phyloP scores from a whole-genome alignment of 1,140 invertebrate species.

The Neuroterus valhalla region DNA sequence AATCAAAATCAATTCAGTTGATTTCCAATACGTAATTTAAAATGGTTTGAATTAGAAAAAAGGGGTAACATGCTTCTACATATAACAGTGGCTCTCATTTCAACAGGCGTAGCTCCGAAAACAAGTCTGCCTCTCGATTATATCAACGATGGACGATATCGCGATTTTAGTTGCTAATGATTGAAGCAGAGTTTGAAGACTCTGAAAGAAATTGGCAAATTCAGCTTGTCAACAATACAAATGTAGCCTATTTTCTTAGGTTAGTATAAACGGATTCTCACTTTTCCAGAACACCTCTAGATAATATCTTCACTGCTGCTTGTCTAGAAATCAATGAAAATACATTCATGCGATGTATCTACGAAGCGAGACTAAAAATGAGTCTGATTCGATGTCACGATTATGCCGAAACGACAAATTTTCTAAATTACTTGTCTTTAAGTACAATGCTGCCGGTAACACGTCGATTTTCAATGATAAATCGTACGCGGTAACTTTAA shows the following conservation, averaged over 20 bases:
- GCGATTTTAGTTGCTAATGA: not conserved
- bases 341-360: constrained; percentile 1
- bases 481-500: constrained; percentile 18
- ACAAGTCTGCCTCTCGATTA: constrained; percentile 13
- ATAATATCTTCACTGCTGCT: not conserved
- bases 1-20: too few relatives aligned
- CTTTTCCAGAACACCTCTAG: not conserved
- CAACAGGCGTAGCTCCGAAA: constrained; percentile 8
- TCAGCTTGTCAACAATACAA: not conserved
- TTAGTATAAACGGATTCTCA: constrained; percentile 18
- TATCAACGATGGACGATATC: constrained; percentile 20
- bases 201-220: not conserved
- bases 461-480: constrained; percentile 11
- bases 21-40: too few relatives aligned
- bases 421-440: constrained; percentile 26
- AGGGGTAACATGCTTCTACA: not conserved
- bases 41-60: too few relatives aligned
- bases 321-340: not conserved
- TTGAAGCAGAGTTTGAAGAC: not conserved
- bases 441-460: constrained; percentile 23
- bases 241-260: constrained; percentile 7
- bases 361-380: constrained; percentile 17
- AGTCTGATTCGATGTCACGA: constrained; percentile 27
- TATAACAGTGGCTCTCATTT: not conserved
- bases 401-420: constrained; percentile 8